A percentile compares a stretch with the other conserved stretches of the same genome.
These are phyloP conservation scores for Buteo buteo DNA, from an alignment of 2,113 vertebrate genomes.

Conservation along the genomic window DNA sequence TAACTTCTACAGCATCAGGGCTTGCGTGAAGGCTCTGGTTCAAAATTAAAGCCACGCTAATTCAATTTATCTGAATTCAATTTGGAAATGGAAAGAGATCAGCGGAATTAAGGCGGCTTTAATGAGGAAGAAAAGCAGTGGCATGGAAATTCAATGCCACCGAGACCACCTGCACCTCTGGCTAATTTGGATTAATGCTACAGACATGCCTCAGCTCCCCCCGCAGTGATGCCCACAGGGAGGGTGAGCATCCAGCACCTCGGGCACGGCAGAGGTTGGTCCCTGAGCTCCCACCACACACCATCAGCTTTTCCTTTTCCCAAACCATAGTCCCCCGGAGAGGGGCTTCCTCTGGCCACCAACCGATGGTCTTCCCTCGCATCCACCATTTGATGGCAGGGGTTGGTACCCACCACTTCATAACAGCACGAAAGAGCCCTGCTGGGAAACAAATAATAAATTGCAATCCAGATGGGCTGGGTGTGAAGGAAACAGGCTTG, in stretches of 20 bases:
- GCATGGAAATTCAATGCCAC: background rate
- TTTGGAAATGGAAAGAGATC: background rate
- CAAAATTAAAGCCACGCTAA: background rate
- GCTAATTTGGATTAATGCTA: background rate
- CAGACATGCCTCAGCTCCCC: background rate
- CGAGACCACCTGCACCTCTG: background rate
- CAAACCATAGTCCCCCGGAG: background rate
- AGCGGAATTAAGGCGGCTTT: background rate
- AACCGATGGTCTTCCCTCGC: background rate
- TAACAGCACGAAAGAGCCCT: background rate
- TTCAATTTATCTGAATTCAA: background rate
- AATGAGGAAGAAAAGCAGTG: background rate
- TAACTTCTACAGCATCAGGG: background rate
- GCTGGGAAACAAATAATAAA: background rate
- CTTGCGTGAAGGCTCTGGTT: background rate
- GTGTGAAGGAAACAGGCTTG: background rate
- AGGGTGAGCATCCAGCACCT: background rate
- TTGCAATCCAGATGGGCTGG: background rate
- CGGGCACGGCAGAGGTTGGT: rapidly evolving
- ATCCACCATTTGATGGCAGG: background rate
- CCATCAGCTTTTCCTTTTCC: background rate
- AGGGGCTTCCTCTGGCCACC: background rate
- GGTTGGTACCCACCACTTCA: background rate
- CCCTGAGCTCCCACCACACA: background rate
- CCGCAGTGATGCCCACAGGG: rapidly evolving